Conservation (phyloP, 2,888 invertebrate species). For the Polia nebulosa region DNA sequence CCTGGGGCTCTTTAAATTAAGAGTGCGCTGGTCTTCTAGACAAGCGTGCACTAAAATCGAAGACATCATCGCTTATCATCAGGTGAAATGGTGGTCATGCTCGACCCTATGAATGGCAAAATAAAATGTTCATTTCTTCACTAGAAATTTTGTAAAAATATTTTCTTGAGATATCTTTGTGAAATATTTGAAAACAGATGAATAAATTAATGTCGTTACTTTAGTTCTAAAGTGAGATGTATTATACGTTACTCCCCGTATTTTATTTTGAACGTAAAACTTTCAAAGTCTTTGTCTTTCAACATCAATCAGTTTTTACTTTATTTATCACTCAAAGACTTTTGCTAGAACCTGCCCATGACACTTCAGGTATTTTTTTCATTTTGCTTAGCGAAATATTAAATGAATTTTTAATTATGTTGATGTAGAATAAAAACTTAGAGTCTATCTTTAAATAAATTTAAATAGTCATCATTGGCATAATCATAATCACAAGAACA, state of each 20-base stretch:
- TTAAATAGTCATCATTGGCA: no score
- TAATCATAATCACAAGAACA: no score
- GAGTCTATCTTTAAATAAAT: not conserved
- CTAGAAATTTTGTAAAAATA: constrained; percentile 23
- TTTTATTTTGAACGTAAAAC: constrained; percentile 40
- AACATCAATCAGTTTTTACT: constrained; percentile 59
- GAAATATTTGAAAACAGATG: constrained; percentile 44
- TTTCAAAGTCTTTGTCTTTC: constrained; percentile 46
- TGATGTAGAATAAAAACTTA: not conserved
- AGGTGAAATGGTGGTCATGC: no score
- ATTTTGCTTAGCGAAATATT: constrained; percentile 16
- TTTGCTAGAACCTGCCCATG: constrained; percentile 17
- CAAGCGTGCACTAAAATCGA: no score
- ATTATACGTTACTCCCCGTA: constrained; percentile 30
- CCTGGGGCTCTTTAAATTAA: no score
- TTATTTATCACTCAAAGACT: constrained; percentile 36
- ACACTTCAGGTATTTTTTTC: constrained; percentile 24
- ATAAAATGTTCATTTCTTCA: constrained; percentile 14
- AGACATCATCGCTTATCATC: no score
- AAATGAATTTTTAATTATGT: constrained; percentile 21
- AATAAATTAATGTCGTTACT: constrained; percentile 52
- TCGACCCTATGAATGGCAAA: no score
- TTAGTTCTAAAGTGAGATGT: constrained; percentile 24
- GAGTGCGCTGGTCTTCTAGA: no score
- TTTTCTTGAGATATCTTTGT: constrained; percentile 24